Conservation (phyloP, 92 coral and sea anemone species). For the Muricea muricata region DNA sequence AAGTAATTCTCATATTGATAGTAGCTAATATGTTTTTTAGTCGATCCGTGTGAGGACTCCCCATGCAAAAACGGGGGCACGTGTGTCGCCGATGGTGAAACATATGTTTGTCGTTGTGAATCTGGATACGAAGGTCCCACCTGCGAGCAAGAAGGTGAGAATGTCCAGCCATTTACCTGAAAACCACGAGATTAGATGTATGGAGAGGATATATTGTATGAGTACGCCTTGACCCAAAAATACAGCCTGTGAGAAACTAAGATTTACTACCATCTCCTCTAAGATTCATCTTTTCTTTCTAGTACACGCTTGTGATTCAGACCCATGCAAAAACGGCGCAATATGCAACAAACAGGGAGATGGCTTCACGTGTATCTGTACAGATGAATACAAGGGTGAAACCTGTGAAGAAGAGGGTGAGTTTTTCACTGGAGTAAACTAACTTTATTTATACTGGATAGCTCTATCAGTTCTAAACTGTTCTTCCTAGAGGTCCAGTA, state of each 20-base stretch:
- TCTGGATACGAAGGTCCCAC: neutral
- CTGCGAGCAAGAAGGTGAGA: constrained; percentile 6
- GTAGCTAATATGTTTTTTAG: neutral
- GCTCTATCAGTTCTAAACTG: neutral
- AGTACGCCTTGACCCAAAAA: too few relatives aligned
- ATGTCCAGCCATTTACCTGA: too few relatives aligned
- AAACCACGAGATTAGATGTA: too few relatives aligned
- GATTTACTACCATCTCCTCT: too few relatives aligned
- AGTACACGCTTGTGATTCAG: constrained; percentile 4
- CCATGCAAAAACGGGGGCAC: constrained; percentile 16
- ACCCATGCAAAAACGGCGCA: constrained; percentile 18
- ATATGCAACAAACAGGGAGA: constrained; percentile 5
- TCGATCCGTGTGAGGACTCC: neutral
- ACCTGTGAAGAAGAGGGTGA: constrained; percentile 11
- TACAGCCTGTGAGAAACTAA: too few relatives aligned
- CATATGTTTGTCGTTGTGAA: neutral
- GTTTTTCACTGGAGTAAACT: neutral
- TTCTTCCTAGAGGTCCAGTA: neutral
- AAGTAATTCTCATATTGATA: neutral
- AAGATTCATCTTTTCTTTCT: neutral
- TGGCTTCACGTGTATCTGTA: constrained; percentile 6
- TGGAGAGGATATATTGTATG: too few relatives aligned
- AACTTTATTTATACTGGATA: neutral
- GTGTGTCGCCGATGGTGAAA: neutral
- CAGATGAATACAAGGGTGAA: neutral